These are phyloP conservation scores for Phaenicophaeus curvirostris DNA, from an alignment of 2,797 vertebrate species.

Conservation along the genomic window DNA sequence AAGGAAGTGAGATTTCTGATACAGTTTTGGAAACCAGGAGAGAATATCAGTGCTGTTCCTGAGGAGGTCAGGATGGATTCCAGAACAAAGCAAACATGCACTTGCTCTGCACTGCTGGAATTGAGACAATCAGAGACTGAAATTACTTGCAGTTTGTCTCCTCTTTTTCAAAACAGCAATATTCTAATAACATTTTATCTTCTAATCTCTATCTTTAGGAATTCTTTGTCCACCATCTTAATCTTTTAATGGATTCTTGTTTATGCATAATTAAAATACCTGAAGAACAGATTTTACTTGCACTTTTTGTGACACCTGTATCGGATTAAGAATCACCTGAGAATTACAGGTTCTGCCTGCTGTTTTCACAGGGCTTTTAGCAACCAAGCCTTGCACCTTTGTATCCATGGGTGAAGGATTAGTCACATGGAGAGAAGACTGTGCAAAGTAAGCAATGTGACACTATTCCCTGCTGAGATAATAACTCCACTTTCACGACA, in stretches of 20 bases:
- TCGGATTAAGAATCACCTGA: background rate
- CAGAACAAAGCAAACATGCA: background rate
- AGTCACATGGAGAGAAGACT: slow-evolving; percentile 27
- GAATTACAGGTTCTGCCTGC: background rate
- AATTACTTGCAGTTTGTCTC: background rate
- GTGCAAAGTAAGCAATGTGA: slow-evolving; percentile 19
- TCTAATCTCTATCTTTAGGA: background rate
- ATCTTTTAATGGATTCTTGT: background rate
- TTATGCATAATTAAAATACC: background rate
- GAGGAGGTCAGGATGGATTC: background rate
- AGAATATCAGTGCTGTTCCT: background rate
- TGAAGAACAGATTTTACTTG: background rate
- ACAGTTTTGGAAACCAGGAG: background rate
- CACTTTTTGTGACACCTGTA: background rate
- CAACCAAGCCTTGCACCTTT: background rate
- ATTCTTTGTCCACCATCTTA: background rate
- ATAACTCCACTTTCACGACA: slow-evolving; percentile 10
- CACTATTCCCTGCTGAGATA: slow-evolving; percentile 41
- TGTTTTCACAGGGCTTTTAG: slow-evolving; percentile 23
- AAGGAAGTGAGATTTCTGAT: background rate
- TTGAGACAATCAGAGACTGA: background rate
- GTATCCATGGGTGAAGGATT: slow-evolving; percentile 28
- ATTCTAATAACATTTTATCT: background rate
- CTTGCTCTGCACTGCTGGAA: background rate
- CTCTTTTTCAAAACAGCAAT: background rate